Evolutionary conservation across 2,797 vertebrate species (phyloP).

Genomic region (Morelia viridis): DNA sequence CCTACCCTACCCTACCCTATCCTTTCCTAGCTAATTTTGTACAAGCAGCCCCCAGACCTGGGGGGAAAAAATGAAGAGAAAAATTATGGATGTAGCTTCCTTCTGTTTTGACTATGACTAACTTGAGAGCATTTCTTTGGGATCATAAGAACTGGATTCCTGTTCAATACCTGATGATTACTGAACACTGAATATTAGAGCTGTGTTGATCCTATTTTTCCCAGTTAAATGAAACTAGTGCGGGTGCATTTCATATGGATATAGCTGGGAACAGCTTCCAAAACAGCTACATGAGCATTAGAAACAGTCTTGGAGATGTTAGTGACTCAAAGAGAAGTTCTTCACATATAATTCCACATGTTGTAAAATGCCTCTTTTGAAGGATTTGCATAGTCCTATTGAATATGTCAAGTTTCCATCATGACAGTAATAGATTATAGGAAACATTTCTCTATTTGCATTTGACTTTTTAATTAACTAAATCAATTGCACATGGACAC

Average conservation of each 20-base stretch:
- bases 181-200: background rate
- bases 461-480: constrained; percentile 10
- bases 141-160: background rate
- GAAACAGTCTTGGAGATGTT: background rate
- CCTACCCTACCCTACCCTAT: background rate
- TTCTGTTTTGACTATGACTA: background rate
- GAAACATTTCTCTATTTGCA: background rate
- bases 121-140: background rate
- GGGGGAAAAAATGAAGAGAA: background rate
- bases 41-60: background rate
- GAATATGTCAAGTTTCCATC: background rate
- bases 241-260: background rate
- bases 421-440: background rate
- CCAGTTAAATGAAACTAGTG: background rate
- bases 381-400: background rate
- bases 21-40: background rate
- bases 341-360: background rate
- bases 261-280: background rate
- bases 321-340: background rate
- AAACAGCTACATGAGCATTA: background rate
- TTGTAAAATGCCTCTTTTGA: background rate
- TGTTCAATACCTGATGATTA: background rate
- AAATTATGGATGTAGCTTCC: background rate
- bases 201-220: background rate
- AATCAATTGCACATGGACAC: background rate